These are phyloP conservation scores for Odiellus spinosus DNA, from an alignment of 2,888 invertebrate species.

Conservation along the genomic window DNA sequence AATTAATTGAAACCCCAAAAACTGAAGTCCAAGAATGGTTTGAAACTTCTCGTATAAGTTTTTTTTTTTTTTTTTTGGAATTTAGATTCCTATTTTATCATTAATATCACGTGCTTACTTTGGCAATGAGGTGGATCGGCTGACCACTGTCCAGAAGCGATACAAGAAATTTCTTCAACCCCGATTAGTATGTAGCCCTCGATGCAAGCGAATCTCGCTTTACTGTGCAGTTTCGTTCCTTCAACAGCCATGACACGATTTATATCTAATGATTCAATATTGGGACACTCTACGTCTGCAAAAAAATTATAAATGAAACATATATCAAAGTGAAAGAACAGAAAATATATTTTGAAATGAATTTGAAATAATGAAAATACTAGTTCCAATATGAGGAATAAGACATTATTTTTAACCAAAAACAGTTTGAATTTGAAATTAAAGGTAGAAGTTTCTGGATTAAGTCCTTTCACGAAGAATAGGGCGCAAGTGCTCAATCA, in stretches of 20 bases:
- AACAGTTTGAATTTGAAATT: no score
- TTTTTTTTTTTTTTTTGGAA: no score
- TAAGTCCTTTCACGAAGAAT: no score
- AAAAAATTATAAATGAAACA: neutral
- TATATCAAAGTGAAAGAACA: no score
- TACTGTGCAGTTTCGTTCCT: conserved; percentile 60
- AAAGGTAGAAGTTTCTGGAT: no score
- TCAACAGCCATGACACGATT: conserved; percentile 48
- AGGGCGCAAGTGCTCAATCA: no score
- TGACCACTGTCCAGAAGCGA: conserved; percentile 48
- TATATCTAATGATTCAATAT: conserved; percentile 22
- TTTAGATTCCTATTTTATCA: no score
- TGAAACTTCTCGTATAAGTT: no score
- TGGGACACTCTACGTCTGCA: conserved; percentile 33
- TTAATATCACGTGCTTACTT: no score
- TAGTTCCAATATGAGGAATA: neutral
- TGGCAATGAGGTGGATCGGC: conserved; percentile 26
- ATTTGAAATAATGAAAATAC: neutral
- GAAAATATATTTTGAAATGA: neutral
- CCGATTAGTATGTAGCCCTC: conserved; percentile 63
- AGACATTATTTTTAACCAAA: no score
- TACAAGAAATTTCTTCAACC: conserved; percentile 58
- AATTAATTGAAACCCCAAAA: no score
- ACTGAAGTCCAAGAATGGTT: no score
- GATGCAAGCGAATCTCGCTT: conserved; percentile 58